Evolutionary conservation across 2,888 invertebrate genomes (phyloP), one percentile per base, ranked within the genome.

Genomic region (Andrena marginata): DNA sequence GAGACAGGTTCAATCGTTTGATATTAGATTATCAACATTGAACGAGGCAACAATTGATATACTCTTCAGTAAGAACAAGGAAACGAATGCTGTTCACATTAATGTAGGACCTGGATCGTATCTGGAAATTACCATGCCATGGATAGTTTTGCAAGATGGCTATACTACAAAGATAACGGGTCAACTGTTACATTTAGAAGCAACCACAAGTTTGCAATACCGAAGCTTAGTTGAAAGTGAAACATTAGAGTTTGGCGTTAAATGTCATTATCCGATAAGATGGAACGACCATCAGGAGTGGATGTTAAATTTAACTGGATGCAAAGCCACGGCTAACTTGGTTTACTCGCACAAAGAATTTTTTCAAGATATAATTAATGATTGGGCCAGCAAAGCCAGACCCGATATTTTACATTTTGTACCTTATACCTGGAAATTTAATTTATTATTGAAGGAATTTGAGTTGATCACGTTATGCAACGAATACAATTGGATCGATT

Each of bases 401-500:
- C 98, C 99, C 0, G 99, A 99, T 93, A 96, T 99, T 73, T 95
- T 98, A 76, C 97, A 97, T 92, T 99, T 99, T 95, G 97, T 99
- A 72, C 99, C 99, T 1, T 99, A 99, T 94, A 98, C 98, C 0
- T 99, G 99, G 97, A 97, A 98, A 92, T 97, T 99, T 91, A 97
- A 97, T 82, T 95, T 99, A 81, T 95, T 98, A 8, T 94, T 99
- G 29, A 99, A 99, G 94, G 98, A 99, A 94, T 99, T 99, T 94
- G 99, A 99, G 94, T 95, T 99, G 20, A 96, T 99, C 0, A 98
- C 98, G 59, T 95, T 98, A 20, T 97, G 98, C 91, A 99, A 99
- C 94, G 98, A 99, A 93, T 98, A 98, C 94, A 99, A 99, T 94
- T 99, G 99, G 99, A 97, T 99, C 87, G 99, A 99, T 94, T 99